Conservation (phyloP, 2,888 invertebrate species). For the Athripsodes cinereus region DNA sequence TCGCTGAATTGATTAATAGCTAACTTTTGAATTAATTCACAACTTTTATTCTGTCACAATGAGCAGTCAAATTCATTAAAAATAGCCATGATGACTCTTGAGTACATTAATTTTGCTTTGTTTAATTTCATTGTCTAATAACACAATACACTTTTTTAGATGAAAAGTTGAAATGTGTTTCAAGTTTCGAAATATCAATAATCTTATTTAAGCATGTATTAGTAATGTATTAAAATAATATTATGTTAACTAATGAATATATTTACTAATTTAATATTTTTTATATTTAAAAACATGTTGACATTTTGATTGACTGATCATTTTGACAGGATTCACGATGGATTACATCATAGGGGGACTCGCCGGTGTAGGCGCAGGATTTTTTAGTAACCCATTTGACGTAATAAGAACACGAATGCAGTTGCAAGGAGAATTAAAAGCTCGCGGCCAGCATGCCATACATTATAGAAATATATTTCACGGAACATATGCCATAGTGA, state of each 20-base stretch:
- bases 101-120: too few species aligned
- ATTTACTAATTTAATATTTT: neutral
- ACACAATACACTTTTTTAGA: too few species aligned
- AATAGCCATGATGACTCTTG: too few species aligned
- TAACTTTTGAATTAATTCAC: neutral
- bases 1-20: too few species aligned
- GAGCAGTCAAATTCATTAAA: neutral
- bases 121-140: too few species aligned
- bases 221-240: neutral
- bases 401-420: constrained; percentile 87
- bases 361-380: constrained; percentile 69
- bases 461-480: constrained; percentile 73
- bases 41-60: neutral
- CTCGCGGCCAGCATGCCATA: constrained; percentile 55
- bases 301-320: neutral
- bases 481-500: constrained; percentile 67
- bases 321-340: constrained; percentile 9
- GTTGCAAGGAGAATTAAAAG: constrained; percentile 73
- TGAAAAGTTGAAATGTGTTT: too few species aligned
- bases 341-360: constrained; percentile 69
- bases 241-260: neutral
- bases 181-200: too few species aligned
- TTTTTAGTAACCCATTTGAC: constrained; percentile 85
- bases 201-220: too few species aligned
- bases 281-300: too few species aligned